Evolutionary conservation across 2,888 invertebrate genomes (phyloP).

Genomic region (Chrysina gloriosa): DNA sequence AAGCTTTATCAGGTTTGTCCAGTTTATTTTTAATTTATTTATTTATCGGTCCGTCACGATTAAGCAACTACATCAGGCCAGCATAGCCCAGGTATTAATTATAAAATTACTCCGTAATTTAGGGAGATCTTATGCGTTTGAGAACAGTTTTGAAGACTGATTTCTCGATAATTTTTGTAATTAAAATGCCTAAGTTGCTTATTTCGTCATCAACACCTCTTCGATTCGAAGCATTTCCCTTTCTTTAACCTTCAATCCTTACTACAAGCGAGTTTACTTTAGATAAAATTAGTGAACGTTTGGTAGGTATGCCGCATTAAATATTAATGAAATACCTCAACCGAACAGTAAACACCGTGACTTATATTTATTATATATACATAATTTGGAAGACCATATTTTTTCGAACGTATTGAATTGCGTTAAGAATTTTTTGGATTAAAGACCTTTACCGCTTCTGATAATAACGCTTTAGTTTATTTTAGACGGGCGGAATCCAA

Average conservation of each 20-base stretch:
- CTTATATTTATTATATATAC: slow-evolving; percentile 15
- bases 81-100: slow-evolving; percentile 3
- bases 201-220: slow-evolving; percentile 30
- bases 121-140: background rate
- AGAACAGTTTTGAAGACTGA: background rate
- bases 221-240: slow-evolving; percentile 14
- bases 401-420: background rate
- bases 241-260: slow-evolving; percentile 24
- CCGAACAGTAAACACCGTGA: slow-evolving; percentile 8
- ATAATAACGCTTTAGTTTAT: slow-evolving; percentile 11
- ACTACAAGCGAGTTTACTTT: background rate
- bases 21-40: background rate
- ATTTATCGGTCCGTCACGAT: background rate
- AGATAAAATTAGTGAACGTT: slow-evolving; percentile 16
- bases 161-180: slow-evolving; percentile 29
- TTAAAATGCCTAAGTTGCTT: slow-evolving; percentile 28
- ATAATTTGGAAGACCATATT: slow-evolving; percentile 5
- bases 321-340: background rate
- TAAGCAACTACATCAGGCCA: slow-evolving; percentile 5
- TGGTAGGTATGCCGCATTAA: slow-evolving; percentile 12
- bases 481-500: slow-evolving; percentile 18
- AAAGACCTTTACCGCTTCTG: background rate
- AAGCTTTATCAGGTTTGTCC: slow-evolving; percentile 1
- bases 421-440: background rate
- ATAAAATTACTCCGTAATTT: slow-evolving; percentile 14